These are phyloP conservation scores for Peromyscus aztecus DNA, from an alignment of 2,797 vertebrate species.

Conservation along the genomic window DNA sequence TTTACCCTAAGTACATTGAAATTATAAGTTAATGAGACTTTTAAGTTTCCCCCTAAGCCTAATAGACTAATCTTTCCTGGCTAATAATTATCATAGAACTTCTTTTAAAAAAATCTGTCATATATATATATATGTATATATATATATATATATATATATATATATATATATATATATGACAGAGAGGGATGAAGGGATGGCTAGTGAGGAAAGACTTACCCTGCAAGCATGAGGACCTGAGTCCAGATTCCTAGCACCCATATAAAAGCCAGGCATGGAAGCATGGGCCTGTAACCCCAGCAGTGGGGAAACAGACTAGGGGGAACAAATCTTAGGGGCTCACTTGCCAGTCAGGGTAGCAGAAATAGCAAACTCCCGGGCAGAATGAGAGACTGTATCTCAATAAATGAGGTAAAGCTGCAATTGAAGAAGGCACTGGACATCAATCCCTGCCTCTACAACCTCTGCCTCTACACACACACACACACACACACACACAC, in stretches of 20 bases:
- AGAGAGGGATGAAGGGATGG: background rate
- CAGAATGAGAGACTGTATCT: background rate
- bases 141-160: too few relatives aligned
- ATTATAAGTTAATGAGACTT: conserved; percentile 32
- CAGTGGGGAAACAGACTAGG: background rate
- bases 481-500: background rate
- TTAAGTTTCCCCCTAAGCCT: conserved; percentile 33
- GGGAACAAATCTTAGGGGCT: background rate
- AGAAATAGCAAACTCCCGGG: background rate
- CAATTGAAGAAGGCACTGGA: background rate
- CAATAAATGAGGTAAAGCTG: background rate
- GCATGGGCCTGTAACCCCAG: too few relatives aligned
- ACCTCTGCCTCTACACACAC: too few relatives aligned
- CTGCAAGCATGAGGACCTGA: background rate
- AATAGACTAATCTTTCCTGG: conserved; percentile 45
- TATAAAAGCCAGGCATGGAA: background rate
- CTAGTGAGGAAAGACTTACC: background rate
- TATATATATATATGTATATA: background rate
- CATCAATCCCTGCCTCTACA: too few relatives aligned
- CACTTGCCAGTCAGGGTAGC: background rate
- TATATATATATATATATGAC: background rate
- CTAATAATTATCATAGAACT: conserved; percentile 21
- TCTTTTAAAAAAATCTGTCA: too few relatives aligned
- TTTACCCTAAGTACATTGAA: conserved; percentile 11
- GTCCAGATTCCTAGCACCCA: background rate